phyloP scores from a whole-genome alignment of 2,888 invertebrate species.

The Calliphora vomitoria region DNA sequence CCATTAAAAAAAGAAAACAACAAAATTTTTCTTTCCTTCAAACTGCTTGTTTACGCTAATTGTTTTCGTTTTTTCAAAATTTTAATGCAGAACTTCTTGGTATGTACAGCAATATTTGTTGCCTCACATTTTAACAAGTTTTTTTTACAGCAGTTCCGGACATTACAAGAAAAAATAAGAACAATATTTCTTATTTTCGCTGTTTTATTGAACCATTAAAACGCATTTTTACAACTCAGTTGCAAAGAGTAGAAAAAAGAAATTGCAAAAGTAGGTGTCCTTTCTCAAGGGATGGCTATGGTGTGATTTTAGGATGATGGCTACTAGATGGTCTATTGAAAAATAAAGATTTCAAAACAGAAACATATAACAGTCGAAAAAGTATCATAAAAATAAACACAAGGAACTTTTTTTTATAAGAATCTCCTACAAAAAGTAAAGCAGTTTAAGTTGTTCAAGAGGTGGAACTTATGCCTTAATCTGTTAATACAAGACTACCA shows the following conservation, averaged over 20 bases:
- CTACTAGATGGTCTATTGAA: constrained; percentile 22
- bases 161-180: neutral
- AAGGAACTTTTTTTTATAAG: neutral
- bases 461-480: neutral
- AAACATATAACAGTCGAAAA: constrained; percentile 49
- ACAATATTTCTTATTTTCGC: constrained; percentile 69
- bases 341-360: constrained; percentile 36
- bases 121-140: constrained; percentile 19
- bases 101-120: constrained; percentile 67
- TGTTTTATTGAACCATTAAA: constrained; percentile 83
- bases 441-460: neutral
- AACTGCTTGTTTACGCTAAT: constrained; percentile 83
- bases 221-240: constrained; percentile 80
- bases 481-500: too few species aligned
- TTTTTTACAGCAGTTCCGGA: constrained; percentile 26
- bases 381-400: neutral
- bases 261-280: neutral
- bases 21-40: constrained; percentile 71
- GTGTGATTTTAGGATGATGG: neutral
- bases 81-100: constrained; percentile 79
- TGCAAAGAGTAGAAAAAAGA: constrained; percentile 1
- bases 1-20: constrained; percentile 59
- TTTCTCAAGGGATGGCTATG: neutral
- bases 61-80: constrained; percentile 76
- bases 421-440: neutral